Percentiles rank a stretch among this genome's conserved stretches.
Evolutionary conservation across 2,888 invertebrate species (phyloP).

Genomic region (Drosophila monieri): DNA sequence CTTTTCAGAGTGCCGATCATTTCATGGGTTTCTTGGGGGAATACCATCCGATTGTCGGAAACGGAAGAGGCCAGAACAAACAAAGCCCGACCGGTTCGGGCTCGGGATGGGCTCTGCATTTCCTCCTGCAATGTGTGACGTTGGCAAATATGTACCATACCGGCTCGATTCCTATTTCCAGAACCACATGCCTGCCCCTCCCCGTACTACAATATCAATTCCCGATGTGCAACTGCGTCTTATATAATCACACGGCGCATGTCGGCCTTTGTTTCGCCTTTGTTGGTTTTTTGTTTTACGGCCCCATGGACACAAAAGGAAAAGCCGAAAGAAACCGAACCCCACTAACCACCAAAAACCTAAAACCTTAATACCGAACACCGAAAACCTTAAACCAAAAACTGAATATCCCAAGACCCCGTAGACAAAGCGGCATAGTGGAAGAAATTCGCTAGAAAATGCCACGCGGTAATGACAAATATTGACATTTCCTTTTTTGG

Average conservation of each 20-base stretch:
- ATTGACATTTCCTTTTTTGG: constrained; percentile 65
- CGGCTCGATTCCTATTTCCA: neutral
- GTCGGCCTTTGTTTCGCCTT: constrained; percentile 48
- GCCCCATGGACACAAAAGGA: constrained; percentile 22
- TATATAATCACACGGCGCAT: constrained; percentile 59
- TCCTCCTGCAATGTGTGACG: constrained; percentile 32
- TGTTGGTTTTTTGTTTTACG: constrained; percentile 37
- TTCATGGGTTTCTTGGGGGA: neutral
- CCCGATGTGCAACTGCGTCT: constrained; percentile 52
- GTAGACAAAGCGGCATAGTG: constrained; percentile 25
- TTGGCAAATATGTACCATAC: constrained; percentile 33
- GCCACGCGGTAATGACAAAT: constrained; percentile 75
- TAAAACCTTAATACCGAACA: constrained; percentile 4
- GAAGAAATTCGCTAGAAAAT: constrained; percentile 70
- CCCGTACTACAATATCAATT: constrained; percentile 48
- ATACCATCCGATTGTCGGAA: constrained; percentile 68
- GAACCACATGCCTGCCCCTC: neutral
- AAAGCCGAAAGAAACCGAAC: constrained; percentile 26
- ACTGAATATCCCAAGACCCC: neutral
- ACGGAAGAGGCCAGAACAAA: constrained; percentile 57
- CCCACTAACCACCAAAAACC: constrained; percentile 10
- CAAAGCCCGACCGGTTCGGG: constrained; percentile 1
- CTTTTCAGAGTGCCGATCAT: neutral
- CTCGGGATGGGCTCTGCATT: constrained; percentile 6
- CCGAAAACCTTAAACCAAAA: constrained; percentile 8